Percentiles rank a stretch among this genome's conserved stretches.
Conservation (phyloP, 2,797 vertebrate species). For the Eulemur rubriventer region DNA sequence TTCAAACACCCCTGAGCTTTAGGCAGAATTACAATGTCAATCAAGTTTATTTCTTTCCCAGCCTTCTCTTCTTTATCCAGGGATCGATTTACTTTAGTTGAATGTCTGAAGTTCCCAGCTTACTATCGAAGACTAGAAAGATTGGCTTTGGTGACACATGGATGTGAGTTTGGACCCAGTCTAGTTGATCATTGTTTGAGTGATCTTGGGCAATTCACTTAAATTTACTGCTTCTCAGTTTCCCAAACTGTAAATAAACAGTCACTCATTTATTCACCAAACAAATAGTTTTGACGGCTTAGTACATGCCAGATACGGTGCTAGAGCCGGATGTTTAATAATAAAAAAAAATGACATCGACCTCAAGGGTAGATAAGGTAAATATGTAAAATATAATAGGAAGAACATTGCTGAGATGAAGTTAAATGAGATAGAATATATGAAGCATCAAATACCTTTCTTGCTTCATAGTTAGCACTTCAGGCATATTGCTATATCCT, state of each 20-base stretch:
- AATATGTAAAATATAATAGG: background rate
- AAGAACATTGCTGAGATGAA: background rate
- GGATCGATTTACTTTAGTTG: background rate
- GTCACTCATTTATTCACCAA: background rate
- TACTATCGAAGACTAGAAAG: background rate
- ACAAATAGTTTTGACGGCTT: background rate
- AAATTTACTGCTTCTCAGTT: background rate
- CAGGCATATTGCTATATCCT: background rate
- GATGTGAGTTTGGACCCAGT: background rate
- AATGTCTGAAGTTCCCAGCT: background rate
- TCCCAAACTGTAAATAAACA: background rate
- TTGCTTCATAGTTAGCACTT: background rate
- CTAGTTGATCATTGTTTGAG: background rate
- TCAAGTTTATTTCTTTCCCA: constrained; percentile 40
- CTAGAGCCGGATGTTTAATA: background rate
- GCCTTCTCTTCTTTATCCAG: constrained; percentile 7
- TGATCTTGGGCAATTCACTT: constrained; percentile 19
- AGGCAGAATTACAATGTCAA: constrained; percentile 38
- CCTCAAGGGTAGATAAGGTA: background rate
- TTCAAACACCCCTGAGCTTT: background rate
- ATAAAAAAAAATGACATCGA: background rate
- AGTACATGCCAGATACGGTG: background rate
- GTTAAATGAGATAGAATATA: background rate
- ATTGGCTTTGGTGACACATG: background rate
- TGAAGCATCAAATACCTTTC: background rate